Evolutionary conservation across 2,888 invertebrate species (phyloP).

Genomic region (Nudaria mundana): DNA sequence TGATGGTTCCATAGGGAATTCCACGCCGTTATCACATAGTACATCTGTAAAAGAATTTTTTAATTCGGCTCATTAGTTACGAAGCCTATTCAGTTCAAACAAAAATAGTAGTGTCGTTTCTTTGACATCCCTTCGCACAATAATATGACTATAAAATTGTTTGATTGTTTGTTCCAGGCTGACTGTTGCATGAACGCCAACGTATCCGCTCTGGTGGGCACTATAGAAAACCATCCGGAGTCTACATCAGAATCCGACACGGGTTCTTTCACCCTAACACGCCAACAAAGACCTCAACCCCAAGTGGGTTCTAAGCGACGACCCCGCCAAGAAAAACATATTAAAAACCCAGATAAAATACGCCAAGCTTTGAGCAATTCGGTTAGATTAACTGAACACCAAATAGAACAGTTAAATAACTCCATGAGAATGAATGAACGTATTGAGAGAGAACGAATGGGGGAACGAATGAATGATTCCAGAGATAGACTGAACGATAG

Average conservation of each 20-base stretch:
- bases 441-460: slow-evolving; percentile 25
- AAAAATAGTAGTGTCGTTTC: too few relatives aligned
- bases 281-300: slow-evolving; percentile 70
- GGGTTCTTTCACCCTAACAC: slow-evolving; percentile 67
- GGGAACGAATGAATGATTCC: slow-evolving; percentile 28
- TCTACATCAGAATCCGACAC: slow-evolving; percentile 75
- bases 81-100: too few relatives aligned
- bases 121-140: too few relatives aligned
- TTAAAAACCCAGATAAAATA: slow-evolving; percentile 56
- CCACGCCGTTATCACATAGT: too few relatives aligned
- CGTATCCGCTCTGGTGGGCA: slow-evolving; percentile 71
- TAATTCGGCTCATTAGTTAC: too few relatives aligned
- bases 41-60: too few relatives aligned
- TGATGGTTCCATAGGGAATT: too few relatives aligned
- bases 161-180: slow-evolving; percentile 47
- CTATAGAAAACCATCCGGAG: slow-evolving; percentile 74
- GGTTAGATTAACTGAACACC: slow-evolving; percentile 39
- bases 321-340: slow-evolving; percentile 60
- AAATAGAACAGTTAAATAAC: slow-evolving; percentile 45
- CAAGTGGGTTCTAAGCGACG: slow-evolving; percentile 68
- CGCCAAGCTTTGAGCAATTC: slow-evolving; percentile 43
- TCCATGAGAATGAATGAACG: slow-evolving; percentile 44
- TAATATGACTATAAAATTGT: neutral
- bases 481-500: slow-evolving; percentile 14
- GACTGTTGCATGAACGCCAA: slow-evolving; percentile 73